Evolutionary conservation across 2,113 vertebrate species (phyloP), one percentile per base, ranked within the genome.

Genomic region (Pterocles gutturalis): DNA sequence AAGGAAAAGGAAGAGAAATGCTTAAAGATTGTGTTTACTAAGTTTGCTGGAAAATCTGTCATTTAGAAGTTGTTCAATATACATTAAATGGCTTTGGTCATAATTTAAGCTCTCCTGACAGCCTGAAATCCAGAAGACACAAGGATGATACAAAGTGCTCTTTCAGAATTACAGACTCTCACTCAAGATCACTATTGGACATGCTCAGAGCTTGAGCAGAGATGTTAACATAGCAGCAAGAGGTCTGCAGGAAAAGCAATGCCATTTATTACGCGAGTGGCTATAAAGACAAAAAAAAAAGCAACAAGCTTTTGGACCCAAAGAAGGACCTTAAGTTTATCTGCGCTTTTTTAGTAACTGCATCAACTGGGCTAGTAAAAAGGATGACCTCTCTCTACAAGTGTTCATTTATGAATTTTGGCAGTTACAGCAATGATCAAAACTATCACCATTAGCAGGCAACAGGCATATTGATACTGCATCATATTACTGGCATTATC

Each of bases 201-300:
- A 79, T 82, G 64, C 69, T 92, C 80, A 80, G 49, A 89, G 69
- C 77, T 70, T 69, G 62, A 89, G 46, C 24, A 51, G 53, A 85
- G 53, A 45, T 64, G 84, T 93, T 97, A 95, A 71, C 73, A 79
- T 19, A 92, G 46, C 94, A 97, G 83, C 95, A 95, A 89, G 91
- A 58, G 69, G 65, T 75, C 73, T 82, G 57, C 10, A 67, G 77
- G 73, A 41, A 92, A 84, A 91, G 69, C 53, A 85, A 38, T 89
- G 38, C 13, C 51, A 17, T 91, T 84, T 95, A 75, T 87, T 94
- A 96, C 69, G 90, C 5, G 1, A 71, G 29, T 36, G 38, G 3
- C 48, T 91, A 34, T 64, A 67, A 84, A 7, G 64, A 82, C 83
- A 15, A 72, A 55, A 41, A 60, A 72, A 93, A n/a, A n/a, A n/a